Conservation (phyloP, 2,888 invertebrate genomes). For the Eupithecia pulchellata region DNA sequence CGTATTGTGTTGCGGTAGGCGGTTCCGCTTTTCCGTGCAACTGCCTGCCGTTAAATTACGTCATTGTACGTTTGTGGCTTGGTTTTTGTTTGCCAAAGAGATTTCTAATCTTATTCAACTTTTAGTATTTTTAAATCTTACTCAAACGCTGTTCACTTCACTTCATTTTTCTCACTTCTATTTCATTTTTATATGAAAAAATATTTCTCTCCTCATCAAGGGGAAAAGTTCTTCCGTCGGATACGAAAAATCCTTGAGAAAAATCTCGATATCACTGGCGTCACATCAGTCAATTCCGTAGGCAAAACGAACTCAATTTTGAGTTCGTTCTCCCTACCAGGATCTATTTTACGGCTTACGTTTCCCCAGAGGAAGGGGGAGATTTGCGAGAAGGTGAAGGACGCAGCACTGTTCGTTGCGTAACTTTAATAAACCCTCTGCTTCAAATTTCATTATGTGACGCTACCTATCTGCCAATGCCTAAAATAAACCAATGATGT, state of each 20-base stretch:
- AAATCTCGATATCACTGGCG: constrained; percentile 32
- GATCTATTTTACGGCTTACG: constrained; percentile 39
- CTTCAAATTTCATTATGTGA: constrained; percentile 43
- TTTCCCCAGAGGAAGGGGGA: constrained; percentile 40
- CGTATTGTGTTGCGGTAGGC: constrained; percentile 40
- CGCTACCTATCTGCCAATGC: constrained; percentile 22
- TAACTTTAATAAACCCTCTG: constrained; percentile 50
- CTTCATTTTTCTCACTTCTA: too few species aligned
- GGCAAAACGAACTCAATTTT: constrained; percentile 50
- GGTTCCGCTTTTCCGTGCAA: constrained; percentile 46
- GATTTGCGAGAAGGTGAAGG: constrained; percentile 52
- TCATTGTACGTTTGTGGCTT: constrained; percentile 39
- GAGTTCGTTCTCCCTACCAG: constrained; percentile 42
- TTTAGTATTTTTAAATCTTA: constrained; percentile 25
- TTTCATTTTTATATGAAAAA: constrained; percentile 28
- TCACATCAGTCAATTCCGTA: constrained; percentile 44
- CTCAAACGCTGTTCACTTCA: constrained; percentile 25
- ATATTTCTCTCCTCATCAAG: constrained; percentile 25
- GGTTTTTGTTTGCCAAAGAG: constrained; percentile 31
- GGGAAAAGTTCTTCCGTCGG: constrained; percentile 26
- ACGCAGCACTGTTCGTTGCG: constrained; percentile 60
- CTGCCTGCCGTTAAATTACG: constrained; percentile 43
- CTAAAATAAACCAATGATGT: constrained; percentile 33
- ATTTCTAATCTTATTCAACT: constrained; percentile 32
- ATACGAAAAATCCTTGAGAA: constrained; percentile 31